These are phyloP conservation scores for Drosophila pallidifrons DNA, from an alignment of 1,140 invertebrate genomes.

Conservation along the genomic window DNA sequence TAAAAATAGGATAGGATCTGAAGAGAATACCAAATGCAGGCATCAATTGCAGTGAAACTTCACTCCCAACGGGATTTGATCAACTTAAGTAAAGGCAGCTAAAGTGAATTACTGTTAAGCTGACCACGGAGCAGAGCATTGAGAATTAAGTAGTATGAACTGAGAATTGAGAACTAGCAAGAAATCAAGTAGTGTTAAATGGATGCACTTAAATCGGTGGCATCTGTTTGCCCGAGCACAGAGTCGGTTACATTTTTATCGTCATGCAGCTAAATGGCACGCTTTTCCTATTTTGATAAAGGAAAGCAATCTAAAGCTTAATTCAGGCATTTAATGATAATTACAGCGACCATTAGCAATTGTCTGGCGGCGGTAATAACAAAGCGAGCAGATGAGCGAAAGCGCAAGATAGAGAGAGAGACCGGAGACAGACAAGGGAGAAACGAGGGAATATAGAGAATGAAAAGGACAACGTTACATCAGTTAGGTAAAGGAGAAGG, in stretches of 20 bases:
- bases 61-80: too few relatives aligned
- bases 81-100: not conserved
- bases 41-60: too few relatives aligned
- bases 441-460: too few relatives aligned
- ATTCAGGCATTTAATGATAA: slow-evolving; percentile 71
- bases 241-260: not conserved
- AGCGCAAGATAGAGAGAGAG: slow-evolving; percentile 1
- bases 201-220: slow-evolving; percentile 13
- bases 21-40: too few relatives aligned
- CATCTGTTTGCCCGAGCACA: not conserved
- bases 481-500: slow-evolving; percentile 39
- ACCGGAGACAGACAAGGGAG: not conserved
- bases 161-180: slow-evolving; percentile 4
- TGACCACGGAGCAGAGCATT: not conserved
- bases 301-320: slow-evolving; percentile 42
- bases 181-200: slow-evolving; percentile 28
- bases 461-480: not conserved
- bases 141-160: not conserved
- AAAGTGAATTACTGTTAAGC: not conserved
- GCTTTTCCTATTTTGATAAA: slow-evolving; percentile 33
- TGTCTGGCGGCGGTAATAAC: slow-evolving; percentile 74
- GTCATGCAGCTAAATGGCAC: slow-evolving; percentile 8
- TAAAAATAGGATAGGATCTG: too few relatives aligned
- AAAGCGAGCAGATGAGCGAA: slow-evolving; percentile 53
- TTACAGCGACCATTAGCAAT: slow-evolving; percentile 76